phyloP scores from a whole-genome alignment of 2,797 vertebrate species.

The Hipposideros larvatus region DNA sequence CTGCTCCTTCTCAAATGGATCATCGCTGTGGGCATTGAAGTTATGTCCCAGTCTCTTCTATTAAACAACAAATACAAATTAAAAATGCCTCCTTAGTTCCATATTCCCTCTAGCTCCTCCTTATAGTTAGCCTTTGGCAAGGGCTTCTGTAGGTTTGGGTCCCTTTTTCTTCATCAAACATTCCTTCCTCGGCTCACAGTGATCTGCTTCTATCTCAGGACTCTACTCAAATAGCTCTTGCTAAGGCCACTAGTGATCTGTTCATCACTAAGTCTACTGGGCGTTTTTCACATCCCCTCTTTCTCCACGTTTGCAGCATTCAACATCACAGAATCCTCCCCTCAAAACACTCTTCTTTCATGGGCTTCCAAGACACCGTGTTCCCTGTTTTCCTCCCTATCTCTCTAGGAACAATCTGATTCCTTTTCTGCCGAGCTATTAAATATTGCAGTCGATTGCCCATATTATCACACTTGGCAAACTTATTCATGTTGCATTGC shows the following conservation, averaged over 20 bases:
- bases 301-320: background rate
- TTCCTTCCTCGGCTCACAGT: background rate
- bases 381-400: background rate
- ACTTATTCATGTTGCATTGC: background rate
- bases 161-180: background rate
- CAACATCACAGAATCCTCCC: background rate
- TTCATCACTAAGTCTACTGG: background rate
- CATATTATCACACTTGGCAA: background rate
- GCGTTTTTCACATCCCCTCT: background rate
- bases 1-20: background rate
- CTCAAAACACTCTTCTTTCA: background rate
- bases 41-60: background rate
- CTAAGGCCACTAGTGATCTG: background rate
- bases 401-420: background rate
- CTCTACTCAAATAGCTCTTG: background rate
- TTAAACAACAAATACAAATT: constrained; percentile 19
- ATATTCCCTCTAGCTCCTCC: background rate
- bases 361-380: background rate
- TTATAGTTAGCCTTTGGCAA: background rate
- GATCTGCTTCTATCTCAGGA: background rate
- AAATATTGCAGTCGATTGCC: constrained; percentile 30
- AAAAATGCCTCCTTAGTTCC: background rate
- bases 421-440: background rate
- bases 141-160: background rate
- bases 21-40: background rate